These are phyloP conservation scores for Nannoperca australis DNA, from an alignment of 2,797 vertebrate species.

Conservation along the genomic window DNA sequence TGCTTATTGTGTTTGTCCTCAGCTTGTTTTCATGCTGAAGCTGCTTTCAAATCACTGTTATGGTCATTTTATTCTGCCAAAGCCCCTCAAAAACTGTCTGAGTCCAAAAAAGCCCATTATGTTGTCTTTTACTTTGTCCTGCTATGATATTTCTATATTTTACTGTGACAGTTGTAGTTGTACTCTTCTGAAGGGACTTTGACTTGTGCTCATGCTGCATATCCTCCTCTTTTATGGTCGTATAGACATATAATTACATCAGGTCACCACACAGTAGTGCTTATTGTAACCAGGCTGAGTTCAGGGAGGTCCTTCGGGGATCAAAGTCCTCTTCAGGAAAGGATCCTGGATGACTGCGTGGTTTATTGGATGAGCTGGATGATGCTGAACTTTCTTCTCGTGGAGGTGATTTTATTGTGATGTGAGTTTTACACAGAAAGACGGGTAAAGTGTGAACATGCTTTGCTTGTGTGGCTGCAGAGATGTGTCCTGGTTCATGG, in stretches of 20 bases:
- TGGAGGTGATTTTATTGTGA: background rate
- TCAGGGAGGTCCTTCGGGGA: conserved; percentile 13
- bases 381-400: background rate
- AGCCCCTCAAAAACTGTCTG: background rate
- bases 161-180: too few relatives aligned
- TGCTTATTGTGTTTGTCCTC: conserved; percentile 43
- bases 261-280: conserved; percentile 9
- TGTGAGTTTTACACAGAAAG: too few relatives aligned
- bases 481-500: conserved; percentile 18
- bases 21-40: conserved; percentile 25
- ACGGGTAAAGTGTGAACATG: background rate
- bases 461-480: conserved; percentile 5
- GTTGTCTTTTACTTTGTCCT: background rate
- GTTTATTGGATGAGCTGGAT: background rate
- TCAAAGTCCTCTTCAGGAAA: conserved; percentile 56
- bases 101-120: background rate
- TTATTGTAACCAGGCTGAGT: background rate
- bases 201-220: conserved; percentile 29
- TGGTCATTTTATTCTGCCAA: background rate
- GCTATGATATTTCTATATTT: background rate
- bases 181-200: conserved; percentile 36
- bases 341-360: conserved; percentile 6
- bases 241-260: background rate
- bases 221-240: conserved; percentile 46
- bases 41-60: conserved; percentile 31